These are phyloP conservation scores for Macaca mulatta DNA, from an alignment of 2,113 vertebrate species.

Conservation along the genomic window DNA sequence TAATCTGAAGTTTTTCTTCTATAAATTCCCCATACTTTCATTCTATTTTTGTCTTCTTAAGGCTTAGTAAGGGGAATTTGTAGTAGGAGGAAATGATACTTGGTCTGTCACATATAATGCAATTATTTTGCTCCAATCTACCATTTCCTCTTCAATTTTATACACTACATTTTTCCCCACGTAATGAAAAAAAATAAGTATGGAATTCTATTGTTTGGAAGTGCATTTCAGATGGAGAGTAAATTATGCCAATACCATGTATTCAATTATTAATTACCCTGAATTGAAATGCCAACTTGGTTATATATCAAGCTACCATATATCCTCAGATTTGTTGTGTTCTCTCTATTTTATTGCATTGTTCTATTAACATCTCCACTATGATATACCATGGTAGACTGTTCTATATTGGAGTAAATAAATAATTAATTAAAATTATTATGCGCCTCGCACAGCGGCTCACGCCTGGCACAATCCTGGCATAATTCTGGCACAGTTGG, in stretches of 20 bases:
- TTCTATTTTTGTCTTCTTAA: not conserved
- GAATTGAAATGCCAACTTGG: not conserved
- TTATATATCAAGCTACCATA: not conserved
- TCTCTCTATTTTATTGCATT: not conserved
- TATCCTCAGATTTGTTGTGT: not conserved
- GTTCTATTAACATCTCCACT: not conserved
- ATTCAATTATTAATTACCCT: not conserved
- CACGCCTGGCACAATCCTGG: too few relatives aligned
- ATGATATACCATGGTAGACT: not conserved
- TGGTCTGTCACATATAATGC: too few relatives aligned
- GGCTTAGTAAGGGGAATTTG: not conserved
- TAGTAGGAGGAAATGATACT: not conserved
- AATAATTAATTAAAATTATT: not conserved
- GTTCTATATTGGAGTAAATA: not conserved
- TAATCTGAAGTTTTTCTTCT: not conserved
- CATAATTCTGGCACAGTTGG: too few relatives aligned
- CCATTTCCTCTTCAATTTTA: not conserved
- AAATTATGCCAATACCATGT: not conserved
- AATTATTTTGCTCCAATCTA: not conserved
- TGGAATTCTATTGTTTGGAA: not conserved
- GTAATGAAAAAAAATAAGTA: not conserved
- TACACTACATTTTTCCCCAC: not conserved
- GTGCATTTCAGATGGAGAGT: not conserved
- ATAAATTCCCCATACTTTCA: not conserved
- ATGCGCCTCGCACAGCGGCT: too few relatives aligned